phyloP scores from a whole-genome alignment of 1,140 invertebrate genomes.

The Elymnias hypermnestra region DNA sequence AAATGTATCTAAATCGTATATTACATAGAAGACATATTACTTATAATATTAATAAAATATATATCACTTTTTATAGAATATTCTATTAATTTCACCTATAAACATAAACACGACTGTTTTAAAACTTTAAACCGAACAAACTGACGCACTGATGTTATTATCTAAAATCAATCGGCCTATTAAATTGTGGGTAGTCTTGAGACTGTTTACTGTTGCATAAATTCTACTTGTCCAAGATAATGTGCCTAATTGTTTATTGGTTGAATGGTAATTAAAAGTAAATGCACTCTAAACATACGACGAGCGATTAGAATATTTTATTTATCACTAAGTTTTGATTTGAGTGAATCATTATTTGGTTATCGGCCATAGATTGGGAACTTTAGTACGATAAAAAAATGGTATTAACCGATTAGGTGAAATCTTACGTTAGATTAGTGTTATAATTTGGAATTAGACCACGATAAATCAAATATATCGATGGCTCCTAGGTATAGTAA shows the following conservation, averaged over 20 bases:
- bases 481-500: too few relatives aligned
- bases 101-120: neutral
- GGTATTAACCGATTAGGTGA: constrained; percentile 12
- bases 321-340: constrained; percentile 17
- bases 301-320: constrained; percentile 9
- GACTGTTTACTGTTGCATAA: neutral
- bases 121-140: neutral
- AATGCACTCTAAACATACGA: neutral
- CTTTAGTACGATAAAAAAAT: constrained; percentile 8
- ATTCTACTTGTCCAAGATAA: neutral
- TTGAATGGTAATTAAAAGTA: too few relatives aligned
- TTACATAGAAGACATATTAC: too few relatives aligned
- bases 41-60: too few relatives aligned
- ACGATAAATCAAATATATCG: too few relatives aligned
- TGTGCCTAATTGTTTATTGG: constrained; percentile 5
- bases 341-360: constrained; percentile 10
- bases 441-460: neutral
- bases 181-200: neutral
- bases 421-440: neutral
- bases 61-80: too few relatives aligned
- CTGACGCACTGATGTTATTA: neutral
- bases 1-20: neutral
- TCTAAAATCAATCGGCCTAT: neutral
- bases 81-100: too few relatives aligned
- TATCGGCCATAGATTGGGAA: constrained; percentile 14